phyloP scores from a whole-genome alignment of 2,113 vertebrate species.

The Picathartes gymnocephalus region DNA sequence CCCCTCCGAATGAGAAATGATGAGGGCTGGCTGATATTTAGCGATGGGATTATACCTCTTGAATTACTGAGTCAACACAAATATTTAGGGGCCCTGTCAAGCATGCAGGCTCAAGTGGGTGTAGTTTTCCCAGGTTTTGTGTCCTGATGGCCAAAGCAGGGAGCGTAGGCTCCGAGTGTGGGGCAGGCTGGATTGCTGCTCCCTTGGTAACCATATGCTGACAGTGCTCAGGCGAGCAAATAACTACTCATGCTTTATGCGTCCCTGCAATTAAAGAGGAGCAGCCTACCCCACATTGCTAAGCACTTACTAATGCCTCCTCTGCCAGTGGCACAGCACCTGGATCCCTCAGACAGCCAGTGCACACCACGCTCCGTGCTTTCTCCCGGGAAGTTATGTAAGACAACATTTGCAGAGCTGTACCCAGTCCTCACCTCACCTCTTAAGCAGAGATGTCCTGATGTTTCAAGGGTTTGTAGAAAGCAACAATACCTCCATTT shows the following conservation, averaged over 20 bases:
- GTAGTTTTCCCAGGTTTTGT: background rate
- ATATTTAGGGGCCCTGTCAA: background rate
- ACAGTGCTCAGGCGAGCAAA: background rate
- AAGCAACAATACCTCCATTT: background rate
- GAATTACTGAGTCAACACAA: background rate
- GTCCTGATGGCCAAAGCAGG: background rate
- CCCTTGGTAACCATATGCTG: background rate
- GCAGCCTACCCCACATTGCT: background rate
- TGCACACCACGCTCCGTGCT: rapidly evolving
- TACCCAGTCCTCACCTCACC: background rate
- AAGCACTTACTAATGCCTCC: background rate
- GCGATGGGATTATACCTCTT: background rate
- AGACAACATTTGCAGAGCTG: background rate
- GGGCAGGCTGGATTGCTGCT: background rate
- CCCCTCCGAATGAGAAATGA: background rate
- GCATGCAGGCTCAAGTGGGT: background rate
- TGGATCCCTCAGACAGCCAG: background rate
- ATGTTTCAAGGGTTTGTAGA: background rate
- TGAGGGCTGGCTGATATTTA: background rate
- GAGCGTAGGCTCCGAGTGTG: background rate
- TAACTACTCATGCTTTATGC: background rate
- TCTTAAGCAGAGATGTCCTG: background rate
- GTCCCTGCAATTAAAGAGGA: background rate
- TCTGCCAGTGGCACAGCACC: background rate
- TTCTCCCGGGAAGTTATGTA: background rate